Evolutionary conservation across 1,140 invertebrate genomes (phyloP).

Genomic region (Odontomachus brunneus): DNA sequence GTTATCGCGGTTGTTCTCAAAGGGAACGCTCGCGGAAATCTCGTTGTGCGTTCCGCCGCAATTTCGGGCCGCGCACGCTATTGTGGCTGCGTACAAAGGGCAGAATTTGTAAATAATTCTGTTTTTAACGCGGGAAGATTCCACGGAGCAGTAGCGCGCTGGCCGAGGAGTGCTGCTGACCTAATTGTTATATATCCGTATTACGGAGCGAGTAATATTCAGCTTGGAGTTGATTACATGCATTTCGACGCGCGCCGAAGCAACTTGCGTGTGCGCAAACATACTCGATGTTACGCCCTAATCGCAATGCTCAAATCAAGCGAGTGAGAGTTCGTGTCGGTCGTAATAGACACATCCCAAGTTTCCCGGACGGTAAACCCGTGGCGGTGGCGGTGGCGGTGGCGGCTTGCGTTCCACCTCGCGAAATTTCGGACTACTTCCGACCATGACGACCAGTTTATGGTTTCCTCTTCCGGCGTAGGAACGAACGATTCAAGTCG

Average conservation of each 20-base stretch:
- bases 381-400: not conserved
- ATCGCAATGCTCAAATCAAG: constrained; percentile 33
- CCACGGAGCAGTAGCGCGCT: too few species aligned
- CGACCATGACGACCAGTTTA: constrained; percentile 17
- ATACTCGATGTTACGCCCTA: constrained; percentile 17
- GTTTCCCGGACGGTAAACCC: constrained; percentile 29
- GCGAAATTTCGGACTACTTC: constrained; percentile 31
- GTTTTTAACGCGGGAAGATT: too few species aligned
- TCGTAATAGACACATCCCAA: constrained; percentile 42
- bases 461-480: constrained; percentile 18
- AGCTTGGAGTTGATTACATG: constrained; percentile 10
- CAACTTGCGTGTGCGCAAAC: constrained; percentile 8
- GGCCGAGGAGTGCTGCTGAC: not conserved
- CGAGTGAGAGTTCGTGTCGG: constrained; percentile 9
- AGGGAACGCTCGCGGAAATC: not conserved
- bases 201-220: not conserved
- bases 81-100: too few species aligned
- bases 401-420: not conserved
- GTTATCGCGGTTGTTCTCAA: not conserved
- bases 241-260: not conserved
- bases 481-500: not conserved
- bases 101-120: too few species aligned
- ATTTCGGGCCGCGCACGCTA: too few species aligned
- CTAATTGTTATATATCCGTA: not conserved
- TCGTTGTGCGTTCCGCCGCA: not conserved